These are phyloP conservation scores for Physella acuta DNA, from an alignment of 1,140 invertebrate genomes.

Conservation along the genomic window DNA sequence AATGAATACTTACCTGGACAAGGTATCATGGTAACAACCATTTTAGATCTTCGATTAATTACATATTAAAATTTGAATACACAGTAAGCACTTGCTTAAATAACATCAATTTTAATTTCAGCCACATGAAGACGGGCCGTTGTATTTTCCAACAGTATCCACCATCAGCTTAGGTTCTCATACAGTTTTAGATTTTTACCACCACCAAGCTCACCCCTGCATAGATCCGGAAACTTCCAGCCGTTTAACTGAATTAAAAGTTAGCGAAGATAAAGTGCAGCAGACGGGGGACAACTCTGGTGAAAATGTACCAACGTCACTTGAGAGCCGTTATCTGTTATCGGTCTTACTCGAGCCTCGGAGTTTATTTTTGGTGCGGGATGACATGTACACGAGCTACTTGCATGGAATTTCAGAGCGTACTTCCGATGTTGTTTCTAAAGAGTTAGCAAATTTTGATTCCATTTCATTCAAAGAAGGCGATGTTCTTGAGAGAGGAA, in stretches of 20 bases:
- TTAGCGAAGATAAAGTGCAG: not conserved
- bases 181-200: slow-evolving; percentile 83
- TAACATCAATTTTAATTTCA: slow-evolving; percentile 43
- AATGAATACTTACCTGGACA: slow-evolving; percentile 94
- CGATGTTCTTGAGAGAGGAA: slow-evolving; percentile 66
- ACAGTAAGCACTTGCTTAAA: not conserved
- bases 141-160: slow-evolving; percentile 90
- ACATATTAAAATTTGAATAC: not conserved
- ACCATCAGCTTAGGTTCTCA: slow-evolving; percentile 91
- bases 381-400: slow-evolving; percentile 80
- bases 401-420: slow-evolving; percentile 87
- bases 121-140: slow-evolving; percentile 91
- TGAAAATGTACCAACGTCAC: slow-evolving; percentile 32
- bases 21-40: slow-evolving; percentile 63
- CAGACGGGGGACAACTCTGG: not conserved
- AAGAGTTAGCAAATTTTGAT: slow-evolving; percentile 70
- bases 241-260: not conserved
- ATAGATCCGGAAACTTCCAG: not conserved
- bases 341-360: slow-evolving; percentile 80
- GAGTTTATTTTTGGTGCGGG: slow-evolving; percentile 83
- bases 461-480: slow-evolving; percentile 38
- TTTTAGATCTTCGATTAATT: not conserved
- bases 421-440: slow-evolving; percentile 70
- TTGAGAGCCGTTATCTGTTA: slow-evolving; percentile 57
- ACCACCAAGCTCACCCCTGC: slow-evolving; percentile 43